Base-by-base conservation (phyloP, 2,888 invertebrate genomes). In the Deilephila elpenor region DNA sequence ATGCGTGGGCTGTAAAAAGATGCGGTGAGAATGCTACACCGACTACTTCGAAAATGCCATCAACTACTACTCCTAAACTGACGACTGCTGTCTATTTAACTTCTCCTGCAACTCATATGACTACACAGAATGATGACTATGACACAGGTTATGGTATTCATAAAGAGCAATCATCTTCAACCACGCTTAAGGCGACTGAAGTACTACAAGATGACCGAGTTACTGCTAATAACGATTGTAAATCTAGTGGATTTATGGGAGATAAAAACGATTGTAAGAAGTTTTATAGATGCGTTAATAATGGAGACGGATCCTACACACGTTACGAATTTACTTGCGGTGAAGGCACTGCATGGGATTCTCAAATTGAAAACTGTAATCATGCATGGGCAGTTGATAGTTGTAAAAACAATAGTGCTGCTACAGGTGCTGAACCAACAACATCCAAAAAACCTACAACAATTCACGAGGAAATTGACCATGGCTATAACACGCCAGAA, bases 251-350 rank as follows among this genome's bases (percentile, higher is more conserved):
- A 95, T 56, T 96, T 95, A 75, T 96, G 95, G 95, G 96, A 83
- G 89, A 85, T 76, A 71, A 80, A 75, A 82, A 91, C 32, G 94
- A 96, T 80, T 97, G 97, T 79, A 95, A 91, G 74, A 96, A 96
- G 82, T 97, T 97, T 88, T 96, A 96, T 79, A 93, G 96, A 77
- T 97, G 97, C 82, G 96, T 96, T 0, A 89, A 90, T 74, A 90
- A 92, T 75, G 93, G 93, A 19, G 86, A 83, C 75, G 89, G 91
- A 73, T 87, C 89, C 25, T 95, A 85, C 76, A 94, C 85, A 6
- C 94, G 91, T 80, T 95, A 95, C 77, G 95, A 95, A 77, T 96
- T 96, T 83, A 85, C 90, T 11, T 96, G 96, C 81, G 95, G 95
- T 5, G 91, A 92, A 76, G 96, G 95, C 59, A 96, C 96, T 3